Evolutionary conservation across 2,888 invertebrate species (phyloP).

Genomic region (Macropis europaea): DNA sequence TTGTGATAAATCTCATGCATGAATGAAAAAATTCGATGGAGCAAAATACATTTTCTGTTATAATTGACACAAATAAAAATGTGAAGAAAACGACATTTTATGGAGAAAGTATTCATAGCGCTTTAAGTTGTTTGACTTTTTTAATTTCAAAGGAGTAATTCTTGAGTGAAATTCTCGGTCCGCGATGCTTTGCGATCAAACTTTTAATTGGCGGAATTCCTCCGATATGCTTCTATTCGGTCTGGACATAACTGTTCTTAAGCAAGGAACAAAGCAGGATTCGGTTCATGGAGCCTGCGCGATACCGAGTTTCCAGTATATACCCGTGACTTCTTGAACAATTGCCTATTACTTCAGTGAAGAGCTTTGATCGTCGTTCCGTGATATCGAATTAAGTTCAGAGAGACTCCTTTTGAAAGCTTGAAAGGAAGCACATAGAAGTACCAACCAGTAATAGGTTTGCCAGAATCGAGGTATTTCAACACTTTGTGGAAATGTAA

Average conservation of each 20-base stretch:
- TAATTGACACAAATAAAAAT: too few species aligned
- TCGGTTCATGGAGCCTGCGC: conserved; percentile 22
- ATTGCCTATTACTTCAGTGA: conserved; percentile 45
- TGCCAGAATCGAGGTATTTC: neutral
- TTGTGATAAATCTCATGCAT: too few species aligned
- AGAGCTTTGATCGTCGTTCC: conserved; percentile 48
- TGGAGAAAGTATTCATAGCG: neutral
- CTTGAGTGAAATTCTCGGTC: neutral
- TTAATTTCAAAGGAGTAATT: neutral
- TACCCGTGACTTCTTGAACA: conserved; percentile 49
- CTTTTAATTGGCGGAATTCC: conserved; percentile 42
- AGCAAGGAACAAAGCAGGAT: conserved; percentile 37
- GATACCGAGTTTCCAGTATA: conserved; percentile 18
- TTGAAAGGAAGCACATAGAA: neutral
- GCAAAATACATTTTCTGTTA: too few species aligned
- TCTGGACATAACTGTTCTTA: conserved; percentile 3
- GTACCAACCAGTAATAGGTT: neutral
- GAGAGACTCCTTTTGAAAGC: conserved; percentile 8
- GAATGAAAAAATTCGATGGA: too few species aligned
- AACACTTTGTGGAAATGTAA: too few species aligned
- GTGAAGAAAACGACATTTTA: conserved; percentile 1
- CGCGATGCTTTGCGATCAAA: neutral
- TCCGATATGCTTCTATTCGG: conserved; percentile 16
- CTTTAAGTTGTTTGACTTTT: neutral
- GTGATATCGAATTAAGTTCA: conserved; percentile 55